phyloP scores from a whole-genome alignment of 2,888 invertebrate genomes.

The Didymodactylos carnosus region DNA sequence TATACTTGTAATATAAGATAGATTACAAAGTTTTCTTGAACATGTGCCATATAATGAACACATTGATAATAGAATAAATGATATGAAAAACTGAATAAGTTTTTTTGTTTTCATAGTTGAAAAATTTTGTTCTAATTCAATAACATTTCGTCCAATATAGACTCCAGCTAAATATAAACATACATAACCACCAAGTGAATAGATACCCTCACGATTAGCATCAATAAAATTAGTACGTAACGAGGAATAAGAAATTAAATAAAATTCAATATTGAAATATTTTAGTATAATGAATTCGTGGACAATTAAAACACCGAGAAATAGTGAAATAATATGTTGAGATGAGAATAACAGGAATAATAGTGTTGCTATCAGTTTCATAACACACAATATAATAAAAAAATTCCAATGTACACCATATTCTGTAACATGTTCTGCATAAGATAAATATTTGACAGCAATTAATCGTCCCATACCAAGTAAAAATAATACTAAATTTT shows the following conservation, averaged over 20 bases:
- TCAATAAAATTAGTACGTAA: constrained; percentile 39
- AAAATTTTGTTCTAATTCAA: constrained; percentile 28
- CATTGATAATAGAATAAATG: neutral
- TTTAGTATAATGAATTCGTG: constrained; percentile 20
- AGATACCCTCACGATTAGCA: constrained; percentile 76
- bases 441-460: constrained; percentile 43
- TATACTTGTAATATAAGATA: neutral
- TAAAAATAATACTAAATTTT: constrained; percentile 26
- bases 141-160: constrained; percentile 41
- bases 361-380: neutral
- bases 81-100: too few relatives aligned
- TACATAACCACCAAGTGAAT: constrained; percentile 62
- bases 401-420: constrained; percentile 98
- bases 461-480: constrained; percentile 36
- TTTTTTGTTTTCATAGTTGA: constrained; percentile 18
- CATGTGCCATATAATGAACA: neutral
- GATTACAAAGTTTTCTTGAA: constrained; percentile 10
- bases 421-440: constrained; percentile 69
- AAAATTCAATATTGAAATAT: constrained; percentile 47
- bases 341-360: neutral
- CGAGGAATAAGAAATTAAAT: constrained; percentile 37
- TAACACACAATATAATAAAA: constrained; percentile 65
- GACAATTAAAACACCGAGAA: neutral
- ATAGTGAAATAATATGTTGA: neutral
- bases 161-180: constrained; percentile 53